These are phyloP conservation scores for Crypturellus tataupa DNA, from an alignment of 2,797 vertebrate genomes.

Conservation along the genomic window DNA sequence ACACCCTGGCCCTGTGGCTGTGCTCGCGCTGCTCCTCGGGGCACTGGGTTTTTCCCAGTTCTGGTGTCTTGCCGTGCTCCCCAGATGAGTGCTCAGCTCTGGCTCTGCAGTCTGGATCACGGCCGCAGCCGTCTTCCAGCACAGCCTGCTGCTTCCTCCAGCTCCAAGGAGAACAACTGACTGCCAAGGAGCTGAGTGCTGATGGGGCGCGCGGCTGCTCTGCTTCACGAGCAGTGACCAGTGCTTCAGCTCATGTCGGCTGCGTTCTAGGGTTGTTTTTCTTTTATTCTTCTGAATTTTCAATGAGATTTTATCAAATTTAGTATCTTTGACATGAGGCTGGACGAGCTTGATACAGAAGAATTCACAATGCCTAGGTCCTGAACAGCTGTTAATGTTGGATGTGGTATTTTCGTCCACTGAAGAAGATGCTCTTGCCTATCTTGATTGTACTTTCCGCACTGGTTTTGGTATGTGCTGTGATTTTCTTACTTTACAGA, in stretches of 20 bases:
- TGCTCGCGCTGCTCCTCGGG: neutral
- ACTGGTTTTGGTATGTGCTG: neutral
- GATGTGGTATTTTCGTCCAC: neutral
- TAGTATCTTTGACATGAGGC: neutral
- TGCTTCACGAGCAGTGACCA: neutral
- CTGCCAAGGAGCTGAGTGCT: neutral
- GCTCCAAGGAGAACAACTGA: neutral
- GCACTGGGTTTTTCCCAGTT: neutral
- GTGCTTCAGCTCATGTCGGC: neutral
- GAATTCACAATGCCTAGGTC: neutral
- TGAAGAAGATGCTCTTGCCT: neutral
- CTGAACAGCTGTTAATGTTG: neutral
- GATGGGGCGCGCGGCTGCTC: neutral
- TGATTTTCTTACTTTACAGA: neutral
- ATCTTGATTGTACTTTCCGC: neutral
- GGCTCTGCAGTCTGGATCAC: neutral
- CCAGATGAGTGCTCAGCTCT: accelerated
- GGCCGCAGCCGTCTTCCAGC: accelerated
- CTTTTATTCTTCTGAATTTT: conserved; percentile 32
- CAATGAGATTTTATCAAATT: conserved; percentile 1
- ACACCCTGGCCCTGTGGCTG: neutral
- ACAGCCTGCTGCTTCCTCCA: neutral
- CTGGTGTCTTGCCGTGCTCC: neutral
- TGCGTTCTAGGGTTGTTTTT: neutral
- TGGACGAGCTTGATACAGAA: neutral